Base-by-base conservation (phyloP, 2,888 invertebrate species). In the Lypha dubia region DNA sequence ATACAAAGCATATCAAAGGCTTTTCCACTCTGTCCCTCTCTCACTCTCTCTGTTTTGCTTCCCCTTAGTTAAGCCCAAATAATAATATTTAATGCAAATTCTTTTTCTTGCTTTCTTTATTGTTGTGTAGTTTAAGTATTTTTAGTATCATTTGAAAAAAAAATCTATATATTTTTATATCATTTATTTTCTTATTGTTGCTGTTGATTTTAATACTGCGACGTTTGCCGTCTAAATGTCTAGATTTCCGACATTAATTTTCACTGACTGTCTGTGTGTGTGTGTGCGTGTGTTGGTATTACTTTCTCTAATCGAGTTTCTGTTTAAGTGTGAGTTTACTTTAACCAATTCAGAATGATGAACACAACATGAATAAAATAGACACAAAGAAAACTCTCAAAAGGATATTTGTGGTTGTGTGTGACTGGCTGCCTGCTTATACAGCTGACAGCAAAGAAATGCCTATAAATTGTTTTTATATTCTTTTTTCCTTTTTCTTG, bases 171-270 rank as follows among this genome's bases (percentile, higher is more conserved):
- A 53, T 63, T 13, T 9, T 46, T 20, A 65, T n/a, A 44, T 24
- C 74, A 41, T 70, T 62, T 71, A 56, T 46, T 68, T 35, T 46
- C n/a, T 79, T 41, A 35, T 60, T 65, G 38, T 73, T 75, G 1
- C 24, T 58, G 44, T 76, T 70, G 58, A 75, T 79, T 65, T 71
- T 73, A 76, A 76, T 71, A 35, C 41, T 49, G 77, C 77, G 5
- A n/a, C n/a, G 68, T 80, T 81, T 80, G 84, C 73, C 84, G 84
- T 84, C 84, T 53, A 81, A 84, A 68, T 80, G 84, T 84, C 84
- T 81, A 63, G 73, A 73, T 76, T 62, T 80, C 73, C 67, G 60
- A 84, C 76, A 73, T 80, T 62, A 76, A 80, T 80, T 80, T 53
- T 51, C 9, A 53, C 8, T 32, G 41, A 28, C 17, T 75, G 35